Evolutionary conservation across 1,140 invertebrate species (phyloP), one percentile per base, ranked within the genome.

Genomic region (Periplaneta americana): DNA sequence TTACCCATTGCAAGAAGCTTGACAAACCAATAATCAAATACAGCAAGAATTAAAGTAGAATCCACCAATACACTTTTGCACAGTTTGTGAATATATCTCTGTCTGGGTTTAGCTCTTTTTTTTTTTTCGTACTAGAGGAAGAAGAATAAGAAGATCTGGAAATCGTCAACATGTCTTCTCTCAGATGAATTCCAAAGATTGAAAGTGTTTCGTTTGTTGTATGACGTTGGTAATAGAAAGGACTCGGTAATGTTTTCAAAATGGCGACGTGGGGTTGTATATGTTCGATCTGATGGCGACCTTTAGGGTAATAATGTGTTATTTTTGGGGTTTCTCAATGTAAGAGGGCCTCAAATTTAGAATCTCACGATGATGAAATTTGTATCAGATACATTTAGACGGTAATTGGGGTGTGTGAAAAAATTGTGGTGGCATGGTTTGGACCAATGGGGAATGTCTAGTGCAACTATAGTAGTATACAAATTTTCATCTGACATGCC

Each of bases 401-500:
- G 39, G 48, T 66, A 66, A 66, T n/a, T 66, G n/a, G 48, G 48
- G 28, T 66, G 48, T 66, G 48, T 66, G 48, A 66, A 28, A 6
- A 66, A 66, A n/a, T 66, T 66, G 13, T 8, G 22, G 22, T 66
- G 48, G 48, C 6, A 11, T 22, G 11, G 22, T n/a, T n/a, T 28
- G 48, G 22, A 66, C 48, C 5, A 66, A 66, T 66, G 48, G 48
- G 48, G 48, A 66, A 66, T 66, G 48, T n/a, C 48, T 66, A 66
- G 48, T 66, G 48, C 48, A 66, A n/a, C 48, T n/a, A 5, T 66
- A 13, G 39, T 48, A 66, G 22, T 1, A 66, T n/a, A 66, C 48
- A 22, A 66, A 28, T 66, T 66, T 66, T 28, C 48, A 28, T 78
- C 48, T 48, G 85, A 82, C 82, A 89, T 89, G 88, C 89, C 89